These are phyloP conservation scores for Loxodonta africana DNA, from an alignment of 2,113 vertebrate genomes.

Conservation along the genomic window DNA sequence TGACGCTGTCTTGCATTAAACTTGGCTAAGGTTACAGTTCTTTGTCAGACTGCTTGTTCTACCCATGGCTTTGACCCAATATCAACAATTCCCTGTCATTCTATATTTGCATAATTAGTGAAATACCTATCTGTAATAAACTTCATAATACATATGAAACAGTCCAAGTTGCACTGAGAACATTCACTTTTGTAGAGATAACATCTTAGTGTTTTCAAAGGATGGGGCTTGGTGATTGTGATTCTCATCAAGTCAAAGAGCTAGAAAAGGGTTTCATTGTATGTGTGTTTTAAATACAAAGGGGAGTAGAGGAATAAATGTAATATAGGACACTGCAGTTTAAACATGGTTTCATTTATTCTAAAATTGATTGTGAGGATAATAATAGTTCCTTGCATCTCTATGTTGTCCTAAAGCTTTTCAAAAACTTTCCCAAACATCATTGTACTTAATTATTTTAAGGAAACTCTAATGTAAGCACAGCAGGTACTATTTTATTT, in stretches of 20 bases:
- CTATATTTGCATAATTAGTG: slow-evolving; percentile 22
- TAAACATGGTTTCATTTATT: slow-evolving; percentile 37
- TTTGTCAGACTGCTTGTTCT: not conserved
- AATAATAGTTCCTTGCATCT: not conserved
- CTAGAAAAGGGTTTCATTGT: not conserved
- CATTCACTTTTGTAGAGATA: not conserved
- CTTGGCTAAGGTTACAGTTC: not conserved
- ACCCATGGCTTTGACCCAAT: not conserved
- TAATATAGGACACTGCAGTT: not conserved
- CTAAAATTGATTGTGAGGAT: not conserved
- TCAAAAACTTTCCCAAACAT: not conserved
- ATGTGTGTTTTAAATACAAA: not conserved
- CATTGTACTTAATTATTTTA: not conserved
- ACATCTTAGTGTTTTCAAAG: not conserved
- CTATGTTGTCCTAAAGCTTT: not conserved
- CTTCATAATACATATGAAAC: not conserved
- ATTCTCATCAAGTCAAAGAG: not conserved
- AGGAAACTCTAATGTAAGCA: not conserved
- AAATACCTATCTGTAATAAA: not conserved
- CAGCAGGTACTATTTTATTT: not conserved
- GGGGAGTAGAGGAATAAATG: not conserved
- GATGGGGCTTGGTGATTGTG: not conserved
- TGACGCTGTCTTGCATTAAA: not conserved
- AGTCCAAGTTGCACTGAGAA: not conserved
- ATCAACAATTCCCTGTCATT: not conserved